These are phyloP conservation scores for Bos taurus DNA, from an alignment of 2,113 vertebrate genomes.

Conservation along the genomic window DNA sequence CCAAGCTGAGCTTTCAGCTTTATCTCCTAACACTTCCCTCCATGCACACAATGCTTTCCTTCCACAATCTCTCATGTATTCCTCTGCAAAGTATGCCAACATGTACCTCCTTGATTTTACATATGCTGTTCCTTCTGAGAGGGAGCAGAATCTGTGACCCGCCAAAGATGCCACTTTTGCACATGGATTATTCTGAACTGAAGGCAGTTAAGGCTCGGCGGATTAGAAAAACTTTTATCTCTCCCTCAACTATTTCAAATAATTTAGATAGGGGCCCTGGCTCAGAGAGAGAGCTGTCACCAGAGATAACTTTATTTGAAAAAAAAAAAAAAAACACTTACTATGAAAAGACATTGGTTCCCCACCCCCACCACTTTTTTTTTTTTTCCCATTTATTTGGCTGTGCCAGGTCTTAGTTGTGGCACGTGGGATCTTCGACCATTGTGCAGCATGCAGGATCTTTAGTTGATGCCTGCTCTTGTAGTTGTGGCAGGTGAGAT, in stretches of 20 bases:
- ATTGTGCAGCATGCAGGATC: not conserved
- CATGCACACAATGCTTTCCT: not conserved
- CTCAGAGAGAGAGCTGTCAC: not conserved
- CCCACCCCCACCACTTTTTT: rapidly evolving
- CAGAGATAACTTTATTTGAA: not conserved
- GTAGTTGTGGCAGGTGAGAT: not conserved
- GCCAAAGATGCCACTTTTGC: too few relatives aligned
- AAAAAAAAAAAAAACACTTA: not conserved
- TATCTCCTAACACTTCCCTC: not conserved
- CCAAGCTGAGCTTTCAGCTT: not conserved
- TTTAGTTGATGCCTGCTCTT: not conserved
- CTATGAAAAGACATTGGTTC: not conserved
- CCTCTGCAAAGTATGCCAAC: not conserved
- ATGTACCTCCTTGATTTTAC: not conserved
- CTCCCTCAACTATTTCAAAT: not conserved
- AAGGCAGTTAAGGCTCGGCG: not conserved
- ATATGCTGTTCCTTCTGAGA: not conserved
- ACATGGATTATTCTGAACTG: not conserved
- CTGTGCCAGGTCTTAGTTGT: not conserved
- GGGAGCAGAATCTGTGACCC: not conserved
- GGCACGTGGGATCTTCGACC: not conserved
- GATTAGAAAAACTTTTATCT: not conserved
- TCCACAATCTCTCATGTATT: not conserved
- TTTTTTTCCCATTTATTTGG: not conserved
- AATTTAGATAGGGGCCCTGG: too few relatives aligned